These are phyloP conservation scores for Agriopis leucophaearia DNA, from an alignment of 2,888 invertebrate genomes.

Conservation along the genomic window DNA sequence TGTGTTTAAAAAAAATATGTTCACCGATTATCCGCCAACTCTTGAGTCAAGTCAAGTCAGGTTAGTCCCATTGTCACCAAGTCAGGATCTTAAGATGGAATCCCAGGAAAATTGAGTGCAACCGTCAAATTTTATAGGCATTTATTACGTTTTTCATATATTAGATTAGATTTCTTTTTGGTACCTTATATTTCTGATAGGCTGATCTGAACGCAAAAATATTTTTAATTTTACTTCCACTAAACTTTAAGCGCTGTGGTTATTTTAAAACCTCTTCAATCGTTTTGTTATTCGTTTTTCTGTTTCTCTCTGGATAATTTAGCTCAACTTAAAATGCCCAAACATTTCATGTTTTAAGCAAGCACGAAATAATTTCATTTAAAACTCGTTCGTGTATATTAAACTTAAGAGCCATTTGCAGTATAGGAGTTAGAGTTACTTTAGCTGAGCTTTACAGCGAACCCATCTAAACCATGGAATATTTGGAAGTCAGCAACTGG, in stretches of 20 bases:
- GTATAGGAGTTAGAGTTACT: conserved; percentile 33
- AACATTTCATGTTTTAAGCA: conserved; percentile 11
- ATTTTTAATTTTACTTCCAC: not conserved
- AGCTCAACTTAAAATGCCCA: not conserved
- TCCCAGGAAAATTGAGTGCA: too few species aligned
- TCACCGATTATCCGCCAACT: too few species aligned
- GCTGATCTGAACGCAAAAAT: not conserved
- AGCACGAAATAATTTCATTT: conserved; percentile 21
- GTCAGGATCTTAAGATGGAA: too few species aligned
- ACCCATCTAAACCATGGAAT: not conserved
- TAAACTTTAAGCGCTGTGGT: not conserved
- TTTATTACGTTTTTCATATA: too few species aligned
- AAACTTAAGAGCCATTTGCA: conserved; percentile 37
- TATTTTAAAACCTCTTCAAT: not conserved
- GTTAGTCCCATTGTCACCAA: too few species aligned
- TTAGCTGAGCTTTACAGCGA: not conserved
- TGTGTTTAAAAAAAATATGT: too few species aligned
- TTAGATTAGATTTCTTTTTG: not conserved
- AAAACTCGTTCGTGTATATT: conserved; percentile 31
- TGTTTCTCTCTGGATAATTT: not conserved
- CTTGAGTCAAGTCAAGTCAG: too few species aligned
- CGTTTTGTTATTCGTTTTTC: not conserved
- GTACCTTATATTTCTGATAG: not conserved
- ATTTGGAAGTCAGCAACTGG: not conserved
- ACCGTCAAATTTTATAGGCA: too few species aligned